Conservation (phyloP, 2,113 vertebrate genomes). For the Orientallactaga bullata region DNA sequence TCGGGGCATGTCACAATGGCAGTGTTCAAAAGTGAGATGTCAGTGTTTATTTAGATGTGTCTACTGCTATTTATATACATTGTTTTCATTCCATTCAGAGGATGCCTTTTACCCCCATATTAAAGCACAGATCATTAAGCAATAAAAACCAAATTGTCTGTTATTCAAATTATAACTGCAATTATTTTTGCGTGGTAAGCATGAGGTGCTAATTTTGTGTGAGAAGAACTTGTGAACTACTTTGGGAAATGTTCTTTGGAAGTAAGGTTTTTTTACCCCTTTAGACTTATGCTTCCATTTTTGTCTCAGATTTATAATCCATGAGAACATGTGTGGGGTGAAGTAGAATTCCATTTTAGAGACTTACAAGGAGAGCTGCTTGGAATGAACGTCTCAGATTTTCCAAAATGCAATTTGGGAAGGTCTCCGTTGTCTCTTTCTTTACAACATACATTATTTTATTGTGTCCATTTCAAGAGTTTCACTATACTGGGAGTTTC, state of each 20-base stretch:
- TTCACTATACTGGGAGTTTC: neutral
- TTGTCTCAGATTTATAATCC: conserved; percentile 51
- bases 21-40: conserved; percentile 47
- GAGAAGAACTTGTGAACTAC: conserved; percentile 67
- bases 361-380: conserved; percentile 57
- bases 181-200: conserved; percentile 72
- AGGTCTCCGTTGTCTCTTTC: neutral
- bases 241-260: conserved; percentile 66
- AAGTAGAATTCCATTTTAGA: conserved; percentile 24
- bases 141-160: conserved; percentile 79
- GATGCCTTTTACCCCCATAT: conserved; percentile 76
- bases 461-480: conserved; percentile 17
- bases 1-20: conserved; percentile 41
- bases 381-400: conserved; percentile 59
- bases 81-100: conserved; percentile 70
- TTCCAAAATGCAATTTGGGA: conserved; percentile 39
- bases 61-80: conserved; percentile 66
- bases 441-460: conserved; percentile 34
- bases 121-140: conserved; percentile 83
- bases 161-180: conserved; percentile 72
- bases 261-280: neutral
- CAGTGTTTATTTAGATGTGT: conserved; percentile 60
- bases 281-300: conserved; percentile 59
- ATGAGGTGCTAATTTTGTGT: conserved; percentile 80
- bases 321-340: conserved; percentile 40